A percentile compares a stretch with the other conserved stretches of the same genome.
Evolutionary conservation across 2,113 vertebrate species (phyloP).

Genomic region (Regulus satrapa): DNA sequence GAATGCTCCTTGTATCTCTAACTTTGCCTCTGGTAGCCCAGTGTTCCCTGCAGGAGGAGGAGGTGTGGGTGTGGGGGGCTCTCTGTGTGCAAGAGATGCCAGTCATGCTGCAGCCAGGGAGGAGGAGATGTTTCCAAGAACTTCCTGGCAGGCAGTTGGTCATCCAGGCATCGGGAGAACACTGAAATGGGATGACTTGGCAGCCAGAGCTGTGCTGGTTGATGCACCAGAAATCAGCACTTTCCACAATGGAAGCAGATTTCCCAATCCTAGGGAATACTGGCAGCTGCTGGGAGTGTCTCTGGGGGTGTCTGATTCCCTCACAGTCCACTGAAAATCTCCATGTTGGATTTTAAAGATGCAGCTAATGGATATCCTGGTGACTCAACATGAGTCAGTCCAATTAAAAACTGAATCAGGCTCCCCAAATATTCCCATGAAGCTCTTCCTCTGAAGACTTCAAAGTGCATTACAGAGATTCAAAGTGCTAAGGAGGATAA

Average conservation of each 20-base stretch:
- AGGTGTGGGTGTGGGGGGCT: conserved; percentile 60
- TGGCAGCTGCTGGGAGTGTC: neutral
- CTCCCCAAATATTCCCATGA: conserved; percentile 46
- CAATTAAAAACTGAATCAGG: conserved; percentile 62
- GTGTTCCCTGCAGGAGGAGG: conserved; percentile 24
- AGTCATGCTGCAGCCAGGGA: conserved; percentile 38
- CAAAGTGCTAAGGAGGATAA: conserved; percentile 33
- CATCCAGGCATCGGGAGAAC: neutral
- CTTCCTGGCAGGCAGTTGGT: conserved; percentile 13
- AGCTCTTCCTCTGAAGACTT: conserved; percentile 53
- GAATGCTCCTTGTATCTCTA: conserved; percentile 7
- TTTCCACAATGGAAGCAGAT: neutral
- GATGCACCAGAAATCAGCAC: neutral
- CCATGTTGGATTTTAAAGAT: neutral
- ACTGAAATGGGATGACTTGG: neutral
- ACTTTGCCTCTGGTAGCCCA: conserved; percentile 27
- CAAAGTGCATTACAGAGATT: conserved; percentile 40
- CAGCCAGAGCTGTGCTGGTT: neutral
- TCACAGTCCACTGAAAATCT: neutral
- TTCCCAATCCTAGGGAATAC: neutral
- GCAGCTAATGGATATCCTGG: conserved; percentile 16
- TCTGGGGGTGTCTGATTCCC: neutral
- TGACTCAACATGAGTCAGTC: conserved; percentile 42
- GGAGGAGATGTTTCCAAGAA: neutral
- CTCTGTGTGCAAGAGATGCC: conserved; percentile 63